These are phyloP conservation scores for Typhlichthys eigenmanni DNA, from an alignment of 2,797 vertebrate genomes.

Conservation along the genomic window DNA sequence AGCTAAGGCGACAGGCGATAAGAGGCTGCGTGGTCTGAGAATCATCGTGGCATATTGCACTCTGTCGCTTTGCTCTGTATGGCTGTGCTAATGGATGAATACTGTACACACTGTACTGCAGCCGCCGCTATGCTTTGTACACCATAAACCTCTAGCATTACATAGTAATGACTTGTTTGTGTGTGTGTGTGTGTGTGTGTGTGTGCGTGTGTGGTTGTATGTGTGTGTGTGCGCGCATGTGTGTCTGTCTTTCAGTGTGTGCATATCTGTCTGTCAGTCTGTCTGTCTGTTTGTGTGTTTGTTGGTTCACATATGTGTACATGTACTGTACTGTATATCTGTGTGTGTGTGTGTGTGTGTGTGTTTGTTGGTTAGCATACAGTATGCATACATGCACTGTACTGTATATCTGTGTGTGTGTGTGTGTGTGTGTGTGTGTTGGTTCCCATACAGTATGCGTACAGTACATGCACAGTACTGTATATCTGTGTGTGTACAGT, in stretches of 20 bases:
- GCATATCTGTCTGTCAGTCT: too few relatives aligned
- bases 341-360: not conserved
- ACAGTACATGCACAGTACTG: not conserved
- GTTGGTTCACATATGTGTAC: not conserved
- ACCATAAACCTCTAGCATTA: not conserved
- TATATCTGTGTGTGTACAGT: not conserved
- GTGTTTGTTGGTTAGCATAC: not conserved
- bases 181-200: not conserved
- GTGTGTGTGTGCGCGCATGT: not conserved
- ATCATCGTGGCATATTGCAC: not conserved
- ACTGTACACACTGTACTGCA: too few relatives aligned
- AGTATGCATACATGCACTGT: not conserved
- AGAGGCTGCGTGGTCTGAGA: constrained; percentile 4
- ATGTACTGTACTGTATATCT: not conserved
- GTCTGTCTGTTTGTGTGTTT: too few relatives aligned
- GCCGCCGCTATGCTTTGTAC: not conserved
- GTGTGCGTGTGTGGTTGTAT: not conserved
- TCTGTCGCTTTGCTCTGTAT: not conserved
- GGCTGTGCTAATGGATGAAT: too few relatives aligned
- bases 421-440: not conserved
- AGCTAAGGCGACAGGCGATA: constrained; percentile 30
- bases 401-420: not conserved
- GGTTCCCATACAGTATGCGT: not conserved
- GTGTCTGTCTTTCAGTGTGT: not conserved
- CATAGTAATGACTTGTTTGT: too few relatives aligned